These are phyloP conservation scores for Diphyllodes magnificus DNA, from an alignment of 2,113 vertebrate species.

Conservation along the genomic window DNA sequence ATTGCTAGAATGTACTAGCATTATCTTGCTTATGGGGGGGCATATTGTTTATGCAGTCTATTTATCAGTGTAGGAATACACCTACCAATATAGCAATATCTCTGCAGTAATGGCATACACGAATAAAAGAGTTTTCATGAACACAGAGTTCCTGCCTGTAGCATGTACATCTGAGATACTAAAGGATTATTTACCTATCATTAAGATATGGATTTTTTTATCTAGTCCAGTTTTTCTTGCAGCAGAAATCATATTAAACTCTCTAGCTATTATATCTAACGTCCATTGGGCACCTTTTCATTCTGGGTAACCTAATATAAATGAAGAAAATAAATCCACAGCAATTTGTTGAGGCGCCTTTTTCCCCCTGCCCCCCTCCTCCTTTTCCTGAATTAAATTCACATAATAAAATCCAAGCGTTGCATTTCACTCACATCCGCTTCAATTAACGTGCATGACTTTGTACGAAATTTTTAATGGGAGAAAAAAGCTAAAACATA, in stretches of 20 bases:
- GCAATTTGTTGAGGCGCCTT: slow-evolving; percentile 46
- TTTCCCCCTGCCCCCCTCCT: not conserved
- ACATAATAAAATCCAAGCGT: slow-evolving; percentile 15
- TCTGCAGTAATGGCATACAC: slow-evolving; percentile 52
- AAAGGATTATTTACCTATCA: slow-evolving; percentile 70
- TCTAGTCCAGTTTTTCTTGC: slow-evolving; percentile 63
- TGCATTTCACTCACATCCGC: not conserved
- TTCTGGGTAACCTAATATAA: slow-evolving; percentile 45
- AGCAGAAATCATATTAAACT: slow-evolving; percentile 63
- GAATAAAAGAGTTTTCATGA: slow-evolving; percentile 65
- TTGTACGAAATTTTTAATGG: not conserved
- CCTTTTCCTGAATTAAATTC: not conserved
- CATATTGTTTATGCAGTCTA: slow-evolving; percentile 68
- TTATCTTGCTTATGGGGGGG: slow-evolving; percentile 65
- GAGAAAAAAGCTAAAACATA: not conserved
- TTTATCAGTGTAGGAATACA: slow-evolving; percentile 61
- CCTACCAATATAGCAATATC: slow-evolving; percentile 52
- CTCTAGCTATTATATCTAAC: slow-evolving; percentile 46
- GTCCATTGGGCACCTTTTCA: slow-evolving; percentile 51
- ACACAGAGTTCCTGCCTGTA: slow-evolving; percentile 58
- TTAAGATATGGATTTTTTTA: slow-evolving; percentile 68
- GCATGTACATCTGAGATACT: slow-evolving; percentile 55
- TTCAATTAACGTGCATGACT: not conserved
- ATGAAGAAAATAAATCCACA: slow-evolving; percentile 60
- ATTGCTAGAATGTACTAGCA: slow-evolving; percentile 26